A percentile compares a stretch with the other conserved stretches of the same genome.
Conservation (phyloP, 2,888 invertebrate genomes). For the Eumacrocentrus americanus region DNA sequence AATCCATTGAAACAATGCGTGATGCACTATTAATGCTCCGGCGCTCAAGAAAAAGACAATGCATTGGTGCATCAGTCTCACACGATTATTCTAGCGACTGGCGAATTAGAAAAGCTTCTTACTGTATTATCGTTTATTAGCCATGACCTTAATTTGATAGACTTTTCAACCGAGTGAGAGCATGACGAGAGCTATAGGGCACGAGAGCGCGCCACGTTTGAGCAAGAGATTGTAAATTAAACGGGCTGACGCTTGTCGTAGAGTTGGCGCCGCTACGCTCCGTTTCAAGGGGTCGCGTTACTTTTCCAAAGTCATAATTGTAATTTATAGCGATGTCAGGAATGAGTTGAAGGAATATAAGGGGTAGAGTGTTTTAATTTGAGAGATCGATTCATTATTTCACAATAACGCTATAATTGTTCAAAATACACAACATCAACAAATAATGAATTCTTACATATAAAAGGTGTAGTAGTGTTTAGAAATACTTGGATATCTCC, state of each 20-base stretch:
- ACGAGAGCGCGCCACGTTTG: conserved; percentile 9
- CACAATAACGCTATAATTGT: too few species aligned
- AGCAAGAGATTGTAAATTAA: conserved; percentile 11
- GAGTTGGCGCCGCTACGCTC: conserved; percentile 19
- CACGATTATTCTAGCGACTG: conserved; percentile 21
- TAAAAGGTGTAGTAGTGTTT: too few species aligned
- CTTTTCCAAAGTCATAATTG: conserved; percentile 29
- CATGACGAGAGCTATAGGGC: too few species aligned
- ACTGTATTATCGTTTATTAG: conserved; percentile 13
- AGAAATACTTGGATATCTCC: too few species aligned
- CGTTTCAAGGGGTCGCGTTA: conserved; percentile 20
- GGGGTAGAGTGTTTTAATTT: not conserved
- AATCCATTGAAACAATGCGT: conserved; percentile 9
- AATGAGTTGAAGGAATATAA: not conserved
- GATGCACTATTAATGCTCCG: not conserved
- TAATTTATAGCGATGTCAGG: conserved; percentile 24
- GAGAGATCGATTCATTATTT: too few species aligned
- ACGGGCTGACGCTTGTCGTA: conserved; percentile 10
- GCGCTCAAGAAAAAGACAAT: conserved; percentile 17
- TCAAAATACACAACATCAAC: too few species aligned
- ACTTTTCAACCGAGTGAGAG: not conserved
- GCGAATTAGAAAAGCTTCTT: conserved; percentile 1
- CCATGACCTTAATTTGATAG: conserved; percentile 15
- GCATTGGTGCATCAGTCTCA: not conserved
- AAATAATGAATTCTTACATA: too few species aligned